phyloP scores from a whole-genome alignment of 1,140 invertebrate genomes.

The Drosophila mauritiana region DNA sequence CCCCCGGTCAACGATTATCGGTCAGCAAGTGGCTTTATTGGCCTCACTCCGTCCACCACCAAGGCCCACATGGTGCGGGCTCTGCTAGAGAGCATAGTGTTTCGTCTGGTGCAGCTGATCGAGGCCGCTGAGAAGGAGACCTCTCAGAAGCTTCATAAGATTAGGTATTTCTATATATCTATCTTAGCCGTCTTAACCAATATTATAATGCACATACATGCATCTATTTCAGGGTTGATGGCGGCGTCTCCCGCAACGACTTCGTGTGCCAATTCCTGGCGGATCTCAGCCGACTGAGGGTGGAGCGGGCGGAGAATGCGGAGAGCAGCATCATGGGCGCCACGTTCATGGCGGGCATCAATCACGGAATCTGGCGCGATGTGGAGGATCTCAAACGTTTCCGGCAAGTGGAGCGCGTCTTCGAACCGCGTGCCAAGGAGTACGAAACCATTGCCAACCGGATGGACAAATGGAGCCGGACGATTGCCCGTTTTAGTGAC shows the following conservation, averaged over 20 bases:
- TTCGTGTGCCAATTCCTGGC: constrained; percentile 95
- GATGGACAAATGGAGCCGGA: constrained; percentile 88
- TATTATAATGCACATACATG: too few relatives aligned
- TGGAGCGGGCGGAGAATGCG: constrained; percentile 88
- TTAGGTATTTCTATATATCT: constrained; percentile 85
- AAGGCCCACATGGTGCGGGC: constrained; percentile 92
- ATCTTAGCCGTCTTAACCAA: too few relatives aligned
- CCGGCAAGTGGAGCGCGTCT: constrained; percentile 87
- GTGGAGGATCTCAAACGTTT: constrained; percentile 88
- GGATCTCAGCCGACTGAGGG: constrained; percentile 90
- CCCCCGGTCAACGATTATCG: constrained; percentile 94
- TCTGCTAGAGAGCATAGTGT: constrained; percentile 94
- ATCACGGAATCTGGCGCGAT: constrained; percentile 91
- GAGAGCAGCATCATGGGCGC: constrained; percentile 93
- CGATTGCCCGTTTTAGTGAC: constrained; percentile 88
- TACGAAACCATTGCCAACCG: constrained; percentile 84
- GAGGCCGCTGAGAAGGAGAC: constrained; percentile 89
- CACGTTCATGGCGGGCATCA: constrained; percentile 92
- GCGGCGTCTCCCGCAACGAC: constrained; percentile 96
- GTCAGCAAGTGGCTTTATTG: constrained; percentile 93
- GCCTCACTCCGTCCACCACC: constrained; percentile 91
- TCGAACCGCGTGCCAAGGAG: constrained; percentile 86
- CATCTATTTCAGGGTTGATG: constrained; percentile 90
- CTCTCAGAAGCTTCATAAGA: constrained; percentile 86
- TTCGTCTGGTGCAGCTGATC: constrained; percentile 92